These are phyloP conservation scores for Chrysoperla carnea DNA, from an alignment of 1,140 invertebrate species.

Conservation along the genomic window DNA sequence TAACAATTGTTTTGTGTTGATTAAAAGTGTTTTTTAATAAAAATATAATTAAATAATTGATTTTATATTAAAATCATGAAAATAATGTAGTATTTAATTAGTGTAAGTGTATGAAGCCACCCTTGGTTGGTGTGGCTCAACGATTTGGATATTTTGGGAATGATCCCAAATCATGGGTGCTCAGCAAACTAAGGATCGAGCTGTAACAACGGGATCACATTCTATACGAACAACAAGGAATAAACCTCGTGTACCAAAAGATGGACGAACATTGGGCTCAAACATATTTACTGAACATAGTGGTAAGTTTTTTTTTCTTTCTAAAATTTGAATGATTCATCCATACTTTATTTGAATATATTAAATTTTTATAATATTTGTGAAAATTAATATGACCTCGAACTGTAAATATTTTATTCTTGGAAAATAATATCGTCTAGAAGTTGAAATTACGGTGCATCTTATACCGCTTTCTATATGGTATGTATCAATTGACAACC, in stretches of 20 bases:
- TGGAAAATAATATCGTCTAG: too few species aligned
- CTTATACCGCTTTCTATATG: too few species aligned
- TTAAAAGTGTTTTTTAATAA: too few species aligned
- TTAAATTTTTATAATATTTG: too few species aligned
- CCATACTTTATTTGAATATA: not conserved
- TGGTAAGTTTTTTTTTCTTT: slow-evolving; percentile 34
- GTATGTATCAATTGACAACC: too few species aligned
- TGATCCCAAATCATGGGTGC: slow-evolving; percentile 49
- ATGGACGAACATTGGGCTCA: slow-evolving; percentile 56
- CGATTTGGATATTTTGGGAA: slow-evolving; percentile 10
- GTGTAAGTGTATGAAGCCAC: not conserved
- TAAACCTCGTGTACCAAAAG: slow-evolving; percentile 53
- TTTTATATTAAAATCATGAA: not conserved
- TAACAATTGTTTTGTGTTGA: too few species aligned
- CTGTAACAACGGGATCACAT: slow-evolving; percentile 38
- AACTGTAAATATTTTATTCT: too few species aligned
- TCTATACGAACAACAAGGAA: slow-evolving; percentile 46
- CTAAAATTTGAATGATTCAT: not conserved
- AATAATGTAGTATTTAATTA: not conserved
- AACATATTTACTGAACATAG: slow-evolving; percentile 85
- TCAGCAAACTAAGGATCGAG: slow-evolving; percentile 73
- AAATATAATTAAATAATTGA: too few species aligned
- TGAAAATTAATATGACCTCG: too few species aligned
- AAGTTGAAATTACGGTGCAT: too few species aligned
- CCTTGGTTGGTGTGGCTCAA: not conserved